Base-by-base conservation (phyloP, 2,113 vertebrate species). In the Anas platyrhynchos region DNA sequence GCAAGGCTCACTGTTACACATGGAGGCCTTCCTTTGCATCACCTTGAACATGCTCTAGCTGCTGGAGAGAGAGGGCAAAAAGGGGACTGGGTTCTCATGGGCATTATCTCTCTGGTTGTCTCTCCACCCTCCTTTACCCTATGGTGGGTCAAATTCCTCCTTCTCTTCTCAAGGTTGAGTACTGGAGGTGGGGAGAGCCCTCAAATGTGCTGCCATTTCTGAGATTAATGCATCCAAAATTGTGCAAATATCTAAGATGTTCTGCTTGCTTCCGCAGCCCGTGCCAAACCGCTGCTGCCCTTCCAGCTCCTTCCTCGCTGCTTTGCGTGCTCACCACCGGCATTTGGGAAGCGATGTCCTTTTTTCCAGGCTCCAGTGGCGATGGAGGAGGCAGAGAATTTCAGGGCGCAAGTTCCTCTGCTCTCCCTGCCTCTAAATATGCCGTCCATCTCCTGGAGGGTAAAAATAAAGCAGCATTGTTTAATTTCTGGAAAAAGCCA, bases 401-500 rank as follows among this genome's bases (percentile, higher is more conserved):
- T 80, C 25, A 54, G 71, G 72, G 46, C 6, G 8, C 7, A 4
- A 46, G 41, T 89, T 94, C 44, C 4, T 4, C 75, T 36, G 23
- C 38, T 82, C 81, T 74, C 72, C 58, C 34, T 62, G 68, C 50
- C 75, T 81, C 75, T 71, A 72, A 91, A 66, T 8, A 48, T 0
- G 0, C 41, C 1, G 1, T 23, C 38, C 23, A 8, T 66, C 55
- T 88, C 59, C 65, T 59, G 13, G 38, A 48, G 29, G 38, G 13
- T 80, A 76, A 88, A 94, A 94, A 72, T 95, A 84, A 73, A 93
- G 75, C 73, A 80, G 87, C 88, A 95, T 92, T 89, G 75, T 94
- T 95, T 72, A 44, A 89, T 83, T 97, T 96, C 87, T 93, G 73
- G 94, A 97, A 95, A 75, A 81, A 81, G 76, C 50, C 67, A 96